phyloP scores from a whole-genome alignment of 2,113 vertebrate species.

The Chloroceryle aenea region DNA sequence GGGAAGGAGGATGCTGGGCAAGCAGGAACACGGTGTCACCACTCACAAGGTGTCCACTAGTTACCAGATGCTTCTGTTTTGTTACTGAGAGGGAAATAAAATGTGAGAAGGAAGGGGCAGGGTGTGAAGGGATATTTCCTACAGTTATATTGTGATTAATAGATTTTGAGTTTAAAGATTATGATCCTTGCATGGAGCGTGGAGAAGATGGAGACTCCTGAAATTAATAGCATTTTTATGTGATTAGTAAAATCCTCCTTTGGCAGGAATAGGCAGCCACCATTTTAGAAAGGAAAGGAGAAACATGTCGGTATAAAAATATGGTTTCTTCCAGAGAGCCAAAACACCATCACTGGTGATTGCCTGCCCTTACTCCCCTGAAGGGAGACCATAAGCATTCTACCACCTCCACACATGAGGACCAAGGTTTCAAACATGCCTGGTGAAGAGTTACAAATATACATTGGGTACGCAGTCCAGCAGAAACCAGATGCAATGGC shows the following conservation, averaged over 20 bases:
- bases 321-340: not conserved
- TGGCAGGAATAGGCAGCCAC: not conserved
- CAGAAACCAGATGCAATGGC: not conserved
- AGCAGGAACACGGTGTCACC: not conserved
- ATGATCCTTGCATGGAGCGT: not conserved
- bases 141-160: not conserved
- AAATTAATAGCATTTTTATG: not conserved
- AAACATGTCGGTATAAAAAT: not conserved
- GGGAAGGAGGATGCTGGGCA: not conserved
- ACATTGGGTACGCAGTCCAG: not conserved
- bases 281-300: not conserved
- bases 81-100: not conserved
- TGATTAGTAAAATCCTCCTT: not conserved
- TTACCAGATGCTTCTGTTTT: not conserved
- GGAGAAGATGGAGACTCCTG: not conserved
- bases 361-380: not conserved
- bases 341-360: not conserved
- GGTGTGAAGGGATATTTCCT: not conserved
- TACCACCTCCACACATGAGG: accelerated
- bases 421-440: not conserved
- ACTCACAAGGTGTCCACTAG: not conserved
- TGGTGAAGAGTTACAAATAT: not conserved
- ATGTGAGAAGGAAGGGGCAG: not conserved
- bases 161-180: not conserved
- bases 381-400: not conserved